Evolutionary conservation across 64 coral and sea anemone genomes (phyloP).

Genomic region (Pocillopora verrucosa): DNA sequence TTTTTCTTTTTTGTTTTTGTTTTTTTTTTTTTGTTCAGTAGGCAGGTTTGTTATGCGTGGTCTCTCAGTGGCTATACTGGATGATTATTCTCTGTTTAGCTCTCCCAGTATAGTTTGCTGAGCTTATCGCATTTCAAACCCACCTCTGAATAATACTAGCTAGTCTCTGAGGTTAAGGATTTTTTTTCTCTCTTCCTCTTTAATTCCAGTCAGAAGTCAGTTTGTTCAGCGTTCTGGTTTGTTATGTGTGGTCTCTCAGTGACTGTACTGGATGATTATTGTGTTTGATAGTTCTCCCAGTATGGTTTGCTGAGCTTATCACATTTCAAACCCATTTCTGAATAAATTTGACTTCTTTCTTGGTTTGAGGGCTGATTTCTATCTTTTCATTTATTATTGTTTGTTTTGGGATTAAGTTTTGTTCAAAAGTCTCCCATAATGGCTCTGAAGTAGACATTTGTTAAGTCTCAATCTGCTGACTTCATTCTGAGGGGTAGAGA

Average conservation of each 20-base stretch:
- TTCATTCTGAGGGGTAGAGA: too few species aligned
- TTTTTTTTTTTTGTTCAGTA: background rate
- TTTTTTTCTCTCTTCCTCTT: background rate
- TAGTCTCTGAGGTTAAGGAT: background rate
- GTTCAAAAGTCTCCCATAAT: too few species aligned
- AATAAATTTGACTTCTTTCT: background rate
- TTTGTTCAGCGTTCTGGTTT: background rate
- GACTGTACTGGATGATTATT: background rate
- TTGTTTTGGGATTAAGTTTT: too few species aligned
- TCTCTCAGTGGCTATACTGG: conserved; percentile 13
- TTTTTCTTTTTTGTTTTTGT: too few species aligned
- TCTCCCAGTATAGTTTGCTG: background rate
- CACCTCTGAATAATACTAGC: background rate
- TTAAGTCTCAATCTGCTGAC: too few species aligned
- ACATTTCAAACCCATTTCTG: background rate
- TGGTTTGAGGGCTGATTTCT: background rate
- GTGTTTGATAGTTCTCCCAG: background rate
- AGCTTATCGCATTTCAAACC: background rate
- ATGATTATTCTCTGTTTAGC: background rate
- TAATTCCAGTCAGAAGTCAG: too few species aligned
- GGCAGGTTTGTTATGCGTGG: background rate
- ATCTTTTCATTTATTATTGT: too few species aligned
- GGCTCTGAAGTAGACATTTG: too few species aligned
- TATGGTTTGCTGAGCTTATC: background rate
- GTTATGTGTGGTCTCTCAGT: conserved; percentile 23